These are phyloP conservation scores for Metallyticus violacea DNA, from an alignment of 2,888 invertebrate species.

Conservation along the genomic window DNA sequence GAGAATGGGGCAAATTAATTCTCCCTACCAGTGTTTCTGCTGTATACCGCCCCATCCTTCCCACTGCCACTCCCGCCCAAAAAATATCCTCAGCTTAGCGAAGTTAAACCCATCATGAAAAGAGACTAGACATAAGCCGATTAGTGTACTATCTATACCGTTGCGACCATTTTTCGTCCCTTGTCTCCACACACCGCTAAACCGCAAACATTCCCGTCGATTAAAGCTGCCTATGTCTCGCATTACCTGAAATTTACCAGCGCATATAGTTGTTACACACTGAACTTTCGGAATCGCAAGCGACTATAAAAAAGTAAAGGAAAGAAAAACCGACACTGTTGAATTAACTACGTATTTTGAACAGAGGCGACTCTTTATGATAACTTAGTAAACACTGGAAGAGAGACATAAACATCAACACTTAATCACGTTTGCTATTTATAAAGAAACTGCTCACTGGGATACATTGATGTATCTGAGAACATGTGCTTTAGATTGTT, in stretches of 20 bases:
- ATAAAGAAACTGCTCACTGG: no score
- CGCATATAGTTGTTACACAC: background rate
- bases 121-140: constrained; percentile 14
- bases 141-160: constrained; percentile 9
- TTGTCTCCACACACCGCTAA: background rate
- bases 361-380: no score
- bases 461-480: no score
- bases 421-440: no score
- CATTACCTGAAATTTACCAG: background rate
- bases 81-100: constrained; percentile 15
- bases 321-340: no score
- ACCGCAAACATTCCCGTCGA: background rate
- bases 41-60: background rate
- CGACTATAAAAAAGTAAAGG: no score
- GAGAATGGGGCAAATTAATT: constrained; percentile 12
- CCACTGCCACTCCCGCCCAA: background rate
- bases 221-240: constrained; percentile 5
- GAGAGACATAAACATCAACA: no score
- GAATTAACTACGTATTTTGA: no score
- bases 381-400: no score
- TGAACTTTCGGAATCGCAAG: no score
- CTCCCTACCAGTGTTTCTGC: background rate
- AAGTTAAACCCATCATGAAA: constrained; percentile 20
- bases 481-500: no score
- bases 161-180: constrained; percentile 11